Evolutionary conservation across 2,113 vertebrate genomes (phyloP), one percentile per base, ranked within the genome.

Genomic region (Microcebus jonahi): DNA sequence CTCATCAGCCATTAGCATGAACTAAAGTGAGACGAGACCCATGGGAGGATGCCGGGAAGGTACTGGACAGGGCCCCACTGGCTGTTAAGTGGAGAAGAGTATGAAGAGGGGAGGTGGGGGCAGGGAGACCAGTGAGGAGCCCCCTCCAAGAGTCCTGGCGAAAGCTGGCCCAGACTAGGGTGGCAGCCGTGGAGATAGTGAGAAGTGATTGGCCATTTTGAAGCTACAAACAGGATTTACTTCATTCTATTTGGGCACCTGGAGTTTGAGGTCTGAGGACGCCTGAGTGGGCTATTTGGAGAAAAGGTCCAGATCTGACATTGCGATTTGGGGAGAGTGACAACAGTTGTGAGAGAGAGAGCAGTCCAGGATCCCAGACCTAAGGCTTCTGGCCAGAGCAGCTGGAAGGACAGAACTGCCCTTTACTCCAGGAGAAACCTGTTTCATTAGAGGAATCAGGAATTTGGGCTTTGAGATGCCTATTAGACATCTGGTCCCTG

Each of bases 141-240:
- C 34, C n/a, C 31, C 25, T 59, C 23, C 53, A n/a, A 5, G 31
- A 12, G 25, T 34, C 45, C 55, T 8, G 29, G 57, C 80, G 50
- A 50, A 27, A 53, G 48, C 55, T 31, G 34, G 39, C 45, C 82
- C 84, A 53, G 53, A 57, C 23, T 4, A 68, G 48, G 61, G 7
- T 42, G 8, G 6, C 59, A 1, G n/a, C 34, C 0, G 0, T 42
- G 17, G 39, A 59, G 36, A 81, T 2, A 21, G 29, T 23, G 25
- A 25, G 59, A 70, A 13, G 11, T 3, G 3, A 20, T 27, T 65
- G 48, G 70, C 63, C 68, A 12, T 57, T 21, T n/a, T 48, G 23
- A 94, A 70, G 13, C 20, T 70, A 27, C 34, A 15, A 14, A 27
- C 0, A 31, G 61, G 67, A 83, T 70, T 70, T 82, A 50, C 75